A percentile compares a stretch with the other conserved stretches of the same genome.
phyloP scores from a whole-genome alignment of 2,113 vertebrate species.

The Strix aluco region DNA sequence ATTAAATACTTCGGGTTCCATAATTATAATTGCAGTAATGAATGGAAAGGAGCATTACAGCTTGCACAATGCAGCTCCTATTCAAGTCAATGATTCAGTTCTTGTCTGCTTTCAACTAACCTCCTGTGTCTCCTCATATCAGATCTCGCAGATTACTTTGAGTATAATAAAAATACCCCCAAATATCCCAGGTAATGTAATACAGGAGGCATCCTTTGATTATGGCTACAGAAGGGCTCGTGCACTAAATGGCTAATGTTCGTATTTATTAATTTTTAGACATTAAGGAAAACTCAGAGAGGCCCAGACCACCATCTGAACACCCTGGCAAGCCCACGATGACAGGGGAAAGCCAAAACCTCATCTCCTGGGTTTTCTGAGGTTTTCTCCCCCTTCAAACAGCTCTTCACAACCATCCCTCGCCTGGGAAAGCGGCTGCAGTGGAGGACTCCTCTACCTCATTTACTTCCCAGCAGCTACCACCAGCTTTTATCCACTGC shows the following conservation, averaged over 20 bases:
- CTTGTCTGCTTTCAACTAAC: slow-evolving; percentile 64
- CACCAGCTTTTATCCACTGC: not conserved
- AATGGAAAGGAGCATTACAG: slow-evolving; percentile 70
- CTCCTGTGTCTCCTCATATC: slow-evolving; percentile 61
- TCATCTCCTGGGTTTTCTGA: not conserved
- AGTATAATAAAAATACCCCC: slow-evolving; percentile 34
- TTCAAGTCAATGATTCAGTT: slow-evolving; percentile 39
- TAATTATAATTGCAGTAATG: slow-evolving; percentile 79
- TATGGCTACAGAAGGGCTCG: not conserved
- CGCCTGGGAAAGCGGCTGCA: not conserved
- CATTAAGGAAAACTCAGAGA: not conserved
- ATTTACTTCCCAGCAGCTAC: not conserved
- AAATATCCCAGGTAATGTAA: slow-evolving; percentile 41
- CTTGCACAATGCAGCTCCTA: slow-evolving; percentile 65
- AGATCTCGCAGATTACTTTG: slow-evolving; percentile 49
- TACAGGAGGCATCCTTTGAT: not conserved
- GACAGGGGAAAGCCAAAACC: not conserved
- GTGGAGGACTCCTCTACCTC: not conserved
- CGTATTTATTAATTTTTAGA: not conserved
- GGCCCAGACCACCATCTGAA: not conserved
- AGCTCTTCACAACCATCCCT: not conserved
- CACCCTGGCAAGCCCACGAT: not conserved
- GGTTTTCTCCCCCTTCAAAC: not conserved
- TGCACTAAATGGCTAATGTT: not conserved
- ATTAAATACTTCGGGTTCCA: slow-evolving; percentile 78